phyloP scores from a whole-genome alignment of 1,140 invertebrate species.

The Thereuonema tuberculata region DNA sequence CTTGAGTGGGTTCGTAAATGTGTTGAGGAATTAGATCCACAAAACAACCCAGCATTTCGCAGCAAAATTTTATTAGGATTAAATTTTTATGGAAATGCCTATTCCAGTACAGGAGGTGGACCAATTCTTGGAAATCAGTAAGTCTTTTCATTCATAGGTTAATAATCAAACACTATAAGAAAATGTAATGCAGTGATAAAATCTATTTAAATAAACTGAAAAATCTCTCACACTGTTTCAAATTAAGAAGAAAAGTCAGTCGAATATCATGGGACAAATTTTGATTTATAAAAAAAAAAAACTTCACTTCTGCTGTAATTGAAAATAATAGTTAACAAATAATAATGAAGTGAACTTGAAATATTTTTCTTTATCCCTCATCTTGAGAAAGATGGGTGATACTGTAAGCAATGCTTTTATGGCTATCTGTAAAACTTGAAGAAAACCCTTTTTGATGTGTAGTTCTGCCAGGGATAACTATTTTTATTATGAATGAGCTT shows the following conservation, averaged over 20 bases:
- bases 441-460: too few species aligned
- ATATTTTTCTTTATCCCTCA: too few species aligned
- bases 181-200: conserved; percentile 8
- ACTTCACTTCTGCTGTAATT: too few species aligned
- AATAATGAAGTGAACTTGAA: too few species aligned
- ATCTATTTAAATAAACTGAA: background rate
- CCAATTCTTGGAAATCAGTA: conserved; percentile 65
- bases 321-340: too few species aligned
- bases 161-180: conserved; percentile 46
- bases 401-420: too few species aligned
- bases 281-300: too few species aligned
- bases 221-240: background rate
- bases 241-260: background rate
- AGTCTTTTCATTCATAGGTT: conserved; percentile 36
- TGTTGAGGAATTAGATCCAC: conserved; percentile 43
- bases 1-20: conserved; percentile 65
- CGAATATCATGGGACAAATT: too few species aligned
- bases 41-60: conserved; percentile 39
- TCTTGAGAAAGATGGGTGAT: too few species aligned
- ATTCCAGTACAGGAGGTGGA: conserved; percentile 55
- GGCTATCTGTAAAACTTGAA: too few species aligned
- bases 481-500: too few species aligned
- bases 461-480: too few species aligned
- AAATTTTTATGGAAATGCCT: conserved; percentile 89
- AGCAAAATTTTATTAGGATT: conserved; percentile 72